A percentile compares a stretch with the other conserved stretches of the same genome.
Evolutionary conservation across 2,797 vertebrate species (phyloP).

Genomic region (Chaetodon trifasciatus): DNA sequence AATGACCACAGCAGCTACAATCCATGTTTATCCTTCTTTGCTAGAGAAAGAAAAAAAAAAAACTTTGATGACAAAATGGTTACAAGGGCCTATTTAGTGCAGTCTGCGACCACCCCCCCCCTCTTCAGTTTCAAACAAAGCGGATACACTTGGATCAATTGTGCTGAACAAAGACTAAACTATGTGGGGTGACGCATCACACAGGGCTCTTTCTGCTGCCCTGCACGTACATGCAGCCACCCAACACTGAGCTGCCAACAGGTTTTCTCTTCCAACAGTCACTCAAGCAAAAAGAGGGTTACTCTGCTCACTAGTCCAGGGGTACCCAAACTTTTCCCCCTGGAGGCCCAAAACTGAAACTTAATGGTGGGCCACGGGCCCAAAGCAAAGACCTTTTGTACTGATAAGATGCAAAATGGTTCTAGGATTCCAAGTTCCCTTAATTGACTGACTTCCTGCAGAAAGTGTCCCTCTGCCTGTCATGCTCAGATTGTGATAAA

Average conservation of each 20-base stretch:
- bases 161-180: slow-evolving; percentile 82
- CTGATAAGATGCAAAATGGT: not conserved
- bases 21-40: slow-evolving; percentile 67
- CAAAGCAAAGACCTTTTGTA: not conserved
- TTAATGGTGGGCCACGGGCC: not conserved
- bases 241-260: slow-evolving; percentile 81
- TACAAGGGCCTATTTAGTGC: slow-evolving; percentile 79
- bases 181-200: slow-evolving; percentile 82
- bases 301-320: slow-evolving; percentile 42
- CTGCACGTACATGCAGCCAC: slow-evolving; percentile 78
- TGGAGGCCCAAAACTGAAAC: not conserved
- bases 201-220: slow-evolving; percentile 81
- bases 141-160: slow-evolving; percentile 84
- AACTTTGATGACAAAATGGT: slow-evolving; percentile 69
- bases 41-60: slow-evolving; percentile 63
- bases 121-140: slow-evolving; percentile 78
- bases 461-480: not conserved
- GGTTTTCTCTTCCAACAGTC: slow-evolving; percentile 78
- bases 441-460: not conserved
- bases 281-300: slow-evolving; percentile 78
- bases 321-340: not conserved
- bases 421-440: not conserved
- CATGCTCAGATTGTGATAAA: not conserved
- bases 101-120: slow-evolving; percentile 58
- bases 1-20: slow-evolving; percentile 64